Percentiles rank a stretch among this genome's conserved stretches.
Conservation (phyloP, 1,140 invertebrate species). For the Leucophenga varia region DNA sequence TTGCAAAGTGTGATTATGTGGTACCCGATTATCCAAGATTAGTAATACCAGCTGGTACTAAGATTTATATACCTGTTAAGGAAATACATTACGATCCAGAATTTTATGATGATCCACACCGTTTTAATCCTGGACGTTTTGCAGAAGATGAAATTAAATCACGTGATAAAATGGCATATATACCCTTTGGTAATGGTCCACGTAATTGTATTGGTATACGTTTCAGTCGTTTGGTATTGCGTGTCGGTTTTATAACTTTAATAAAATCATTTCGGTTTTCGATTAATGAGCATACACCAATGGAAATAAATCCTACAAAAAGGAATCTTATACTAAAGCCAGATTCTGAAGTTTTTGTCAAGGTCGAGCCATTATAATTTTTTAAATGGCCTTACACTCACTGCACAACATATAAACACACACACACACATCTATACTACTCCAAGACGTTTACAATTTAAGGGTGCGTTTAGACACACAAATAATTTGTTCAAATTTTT, state of each 20-base stretch:
- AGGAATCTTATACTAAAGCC: conserved; percentile 47
- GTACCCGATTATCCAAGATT: conserved; percentile 45
- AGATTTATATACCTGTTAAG: conserved; percentile 37
- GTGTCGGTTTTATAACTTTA: conserved; percentile 29
- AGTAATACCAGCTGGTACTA: conserved; percentile 53
- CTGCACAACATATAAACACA: too few species aligned
- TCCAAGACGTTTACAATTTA: too few species aligned
- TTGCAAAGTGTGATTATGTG: conserved; percentile 56
- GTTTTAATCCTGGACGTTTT: conserved; percentile 23
- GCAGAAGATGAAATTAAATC: conserved; percentile 5
- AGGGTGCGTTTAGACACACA: too few species aligned
- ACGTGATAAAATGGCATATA: conserved; percentile 53
- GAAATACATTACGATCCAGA: conserved; percentile 26
- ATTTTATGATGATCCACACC: conserved; percentile 19
- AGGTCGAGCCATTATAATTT: too few species aligned
- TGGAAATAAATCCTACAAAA: conserved; percentile 47
- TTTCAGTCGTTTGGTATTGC: conserved; percentile 37
- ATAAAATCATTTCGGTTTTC: conserved; percentile 42
- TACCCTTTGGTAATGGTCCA: conserved; percentile 74
- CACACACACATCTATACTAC: too few species aligned
- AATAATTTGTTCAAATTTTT: too few species aligned
- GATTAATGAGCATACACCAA: conserved; percentile 25
- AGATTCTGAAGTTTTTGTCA: too few species aligned
- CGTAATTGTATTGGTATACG: conserved; percentile 63
- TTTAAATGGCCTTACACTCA: too few species aligned